Base-by-base conservation (phyloP, 2,797 vertebrate species). In the Sphenodon punctatus region DNA sequence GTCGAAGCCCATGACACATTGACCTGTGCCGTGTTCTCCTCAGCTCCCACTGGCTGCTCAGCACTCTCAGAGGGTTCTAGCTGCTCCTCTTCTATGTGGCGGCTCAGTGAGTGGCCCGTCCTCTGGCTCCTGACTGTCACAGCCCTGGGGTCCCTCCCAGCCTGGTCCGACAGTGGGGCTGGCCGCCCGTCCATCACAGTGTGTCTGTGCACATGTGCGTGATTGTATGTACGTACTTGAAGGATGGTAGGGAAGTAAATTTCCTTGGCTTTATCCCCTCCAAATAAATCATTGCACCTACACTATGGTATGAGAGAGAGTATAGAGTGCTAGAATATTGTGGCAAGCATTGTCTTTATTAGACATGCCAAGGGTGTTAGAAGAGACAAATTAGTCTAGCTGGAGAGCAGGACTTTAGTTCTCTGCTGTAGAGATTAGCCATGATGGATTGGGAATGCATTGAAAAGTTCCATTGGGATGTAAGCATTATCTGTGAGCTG, bases 361-460 rank as follows among this genome's bases (percentile, higher is more conserved):
- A 73, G 67, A 86, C 71, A 69, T 86, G 67, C 75, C 0, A 30
- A 51, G 43, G 36, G 11, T 71, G 77, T 67, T 61, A 67, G 64
- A 36, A 64, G 80, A 93, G 90, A 88, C 78, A 85, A 78, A 91
- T 91, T 2, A 20, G 73, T 3, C 23, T 3, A 84, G 70, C 86
- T 1, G 2, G 55, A 79, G 67, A 34, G 20, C 20, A 58, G 55
- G 32, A 36, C 7, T 20, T 38, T 25, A 74, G 73, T 77, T 67
- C 49, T 84, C 86, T 4, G n/a, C 59, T 63, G 49, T 45, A 63
- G 81, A 91, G 89, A 92, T 92, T 86, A 90, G 73, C 49, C n/a
- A 8, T 92, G 88, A 92, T 83, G 71, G 68, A 91, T 91, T 70
- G 19, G 23, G 2, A 2, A 20, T 77, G 59, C 39, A 38, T 14